phyloP scores from a whole-genome alignment of 2,113 vertebrate genomes.

The Dromaius novaehollandiae region DNA sequence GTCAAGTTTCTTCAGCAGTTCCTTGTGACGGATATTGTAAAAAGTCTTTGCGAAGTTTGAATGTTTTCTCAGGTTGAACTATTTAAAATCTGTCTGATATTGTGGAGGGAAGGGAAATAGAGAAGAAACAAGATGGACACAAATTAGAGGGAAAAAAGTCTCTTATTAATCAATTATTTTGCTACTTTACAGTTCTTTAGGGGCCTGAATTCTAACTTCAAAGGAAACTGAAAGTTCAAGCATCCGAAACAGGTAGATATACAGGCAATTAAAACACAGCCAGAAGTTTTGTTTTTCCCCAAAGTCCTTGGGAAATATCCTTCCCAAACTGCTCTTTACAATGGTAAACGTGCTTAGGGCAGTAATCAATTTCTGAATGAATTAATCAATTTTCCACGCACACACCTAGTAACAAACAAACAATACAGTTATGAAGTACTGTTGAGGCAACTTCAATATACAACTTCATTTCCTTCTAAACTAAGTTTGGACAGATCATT shows the following conservation, averaged over 20 bases:
- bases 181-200: background rate
- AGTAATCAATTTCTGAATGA: constrained; percentile 42
- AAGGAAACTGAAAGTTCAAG: background rate
- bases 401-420: background rate
- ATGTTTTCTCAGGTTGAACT: background rate
- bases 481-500: background rate
- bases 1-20: background rate
- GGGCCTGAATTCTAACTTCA: background rate
- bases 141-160: background rate
- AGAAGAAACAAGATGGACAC: background rate
- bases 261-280: constrained; percentile 26
- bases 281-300: background rate
- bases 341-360: constrained; percentile 11
- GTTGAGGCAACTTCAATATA: background rate
- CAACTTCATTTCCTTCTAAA: background rate
- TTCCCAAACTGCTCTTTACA: background rate
- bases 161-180: background rate
- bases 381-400: background rate
- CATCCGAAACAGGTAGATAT: background rate
- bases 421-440: background rate
- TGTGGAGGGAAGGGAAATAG: background rate
- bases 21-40: background rate
- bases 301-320: constrained; percentile 18
- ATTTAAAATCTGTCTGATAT: background rate
- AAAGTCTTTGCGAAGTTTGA: background rate